Percentiles rank a stretch among this genome's conserved stretches.
Conservation (phyloP, 2,113 vertebrate genomes). For the Myxocyprinus asiaticus region DNA sequence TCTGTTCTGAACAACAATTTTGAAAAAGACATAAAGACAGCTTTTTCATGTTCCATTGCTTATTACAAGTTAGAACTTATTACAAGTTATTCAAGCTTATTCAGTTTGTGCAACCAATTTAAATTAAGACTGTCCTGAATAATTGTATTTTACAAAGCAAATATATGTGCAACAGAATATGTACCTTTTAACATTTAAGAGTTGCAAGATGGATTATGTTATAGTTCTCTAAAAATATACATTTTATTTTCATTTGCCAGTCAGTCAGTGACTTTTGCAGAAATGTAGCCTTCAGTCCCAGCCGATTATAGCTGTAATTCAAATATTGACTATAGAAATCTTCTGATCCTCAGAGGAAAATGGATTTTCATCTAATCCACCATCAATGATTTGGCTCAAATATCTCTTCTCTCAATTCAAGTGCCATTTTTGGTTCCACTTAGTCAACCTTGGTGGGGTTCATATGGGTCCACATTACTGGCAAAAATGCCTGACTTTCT, state of each 20-base stretch:
- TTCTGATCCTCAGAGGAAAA: constrained; percentile 6
- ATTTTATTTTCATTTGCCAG: background rate
- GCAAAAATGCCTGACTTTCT: background rate
- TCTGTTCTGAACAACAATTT: no score
- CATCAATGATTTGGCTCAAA: constrained; percentile 12
- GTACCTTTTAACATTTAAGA: no score
- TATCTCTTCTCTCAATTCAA: constrained; percentile 4
- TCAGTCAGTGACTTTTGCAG: background rate
- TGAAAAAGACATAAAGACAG: no score
- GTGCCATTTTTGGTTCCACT: background rate
- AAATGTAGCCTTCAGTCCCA: background rate
- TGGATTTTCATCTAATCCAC: constrained; percentile 21
- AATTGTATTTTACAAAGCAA: no score
- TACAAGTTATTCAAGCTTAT: no score
- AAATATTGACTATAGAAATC: constrained; percentile 8
- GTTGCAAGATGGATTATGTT: no score
- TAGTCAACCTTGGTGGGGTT: background rate
- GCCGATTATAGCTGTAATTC: background rate
- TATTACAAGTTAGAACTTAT: no score
- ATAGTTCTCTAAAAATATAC: no score
- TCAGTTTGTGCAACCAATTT: no score
- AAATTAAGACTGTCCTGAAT: no score
- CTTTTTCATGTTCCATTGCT: no score
- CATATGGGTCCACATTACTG: background rate
- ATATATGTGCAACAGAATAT: no score